Evolutionary conservation across 2,797 vertebrate species (phyloP), one percentile per base, ranked within the genome.

Genomic region (Platalea minor): DNA sequence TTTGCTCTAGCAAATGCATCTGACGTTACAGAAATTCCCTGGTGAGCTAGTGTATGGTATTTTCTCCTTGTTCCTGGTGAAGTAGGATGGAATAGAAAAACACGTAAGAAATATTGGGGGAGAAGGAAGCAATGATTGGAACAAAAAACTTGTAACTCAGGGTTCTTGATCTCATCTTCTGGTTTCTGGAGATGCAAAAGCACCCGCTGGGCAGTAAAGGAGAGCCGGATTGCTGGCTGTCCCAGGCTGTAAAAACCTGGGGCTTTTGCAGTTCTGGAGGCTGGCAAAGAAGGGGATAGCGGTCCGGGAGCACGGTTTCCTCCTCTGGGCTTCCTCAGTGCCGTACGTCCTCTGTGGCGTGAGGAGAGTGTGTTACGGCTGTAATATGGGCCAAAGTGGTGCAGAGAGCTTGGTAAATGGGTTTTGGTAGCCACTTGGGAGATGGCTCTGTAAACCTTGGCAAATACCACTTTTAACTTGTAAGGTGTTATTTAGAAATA

Each of bases 291-390:
- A 43, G 59, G 10, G 23, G 25, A 4, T 4, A 11, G 41, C 0
- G 9, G 29, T 26, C n/a, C 5, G 13, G 35, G 31, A 26, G 53
- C 7, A 1, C 9, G 13, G 28, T 15, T 37, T 54, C 31, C 13
- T n/a, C 9, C 21, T 41, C 31, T 5, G 5, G 28, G 23, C 33
- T 37, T 7, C 31, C 29, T 48, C 13, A 23, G 39, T 31, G 53
- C 59, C 43, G 50, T 7, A 8, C 5, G 2, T 35, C 17, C 13
- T 25, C 7, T 21, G 24, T 15, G n/a, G 48, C 24, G 19, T 41
- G 39, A 53, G 73, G 31, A 37, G 43, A 41, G 48, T 10, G 13
- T 4, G 1, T n/a, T 54, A 7, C 0, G 1, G 31, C 28, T 50
- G 20, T n/a, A 26, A 5, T 13, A 7, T 2, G 10, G 20, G 35